Base-by-base conservation (phyloP, 1,140 invertebrate species). In the Philaenus spumarius region DNA sequence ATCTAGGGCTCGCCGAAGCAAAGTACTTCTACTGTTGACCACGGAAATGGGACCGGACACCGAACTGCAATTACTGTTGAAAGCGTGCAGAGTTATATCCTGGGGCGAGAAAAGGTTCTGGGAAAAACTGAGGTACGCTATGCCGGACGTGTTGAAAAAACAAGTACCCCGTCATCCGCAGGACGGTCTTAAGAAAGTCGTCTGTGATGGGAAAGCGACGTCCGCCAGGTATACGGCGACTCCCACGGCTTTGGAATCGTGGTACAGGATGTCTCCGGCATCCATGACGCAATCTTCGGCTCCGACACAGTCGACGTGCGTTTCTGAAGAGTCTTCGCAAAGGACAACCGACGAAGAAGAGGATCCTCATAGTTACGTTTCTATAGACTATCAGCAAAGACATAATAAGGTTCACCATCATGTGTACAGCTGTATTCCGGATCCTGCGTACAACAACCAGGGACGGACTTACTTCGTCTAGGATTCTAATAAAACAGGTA, bases 51-150 rank as follows among this genome's bases (percentile, higher is more conserved):
- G 82, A 54, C 76, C 89, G 43, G 90, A 93, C 69, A 83, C 88
- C 12, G 89, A 94, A 67, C 73, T 94, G 39, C 83, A 89, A 68
- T 78, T 89, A 39, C 82, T 92, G 53, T 77, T 94, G 12, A 87
- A 90, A 68, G 89, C 87, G 57, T 90, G 86, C 77, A 87, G 87
- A 37, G 86, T 89, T 60, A 85, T 93, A 23, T 80, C 86, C 67
- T 92, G 88, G 87, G 87, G 87, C 52, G 89, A 92, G 66, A 86
- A 84, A 65, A 80, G 86, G 66, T 93, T 93, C 77, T 92, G 89
- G 90, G 87, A 92, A 67, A 93, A 93, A 73, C 77, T 95, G 63
- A 82, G 86, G 67, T 94, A 88, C 78, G 85, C 87, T 55, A 85
- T 95, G 82, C 91, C 91, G 19, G 89, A 93, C 71, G 77, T 77